These are phyloP conservation scores for Heterohyrax brucei DNA, from an alignment of 2,797 vertebrate genomes.

Conservation along the genomic window DNA sequence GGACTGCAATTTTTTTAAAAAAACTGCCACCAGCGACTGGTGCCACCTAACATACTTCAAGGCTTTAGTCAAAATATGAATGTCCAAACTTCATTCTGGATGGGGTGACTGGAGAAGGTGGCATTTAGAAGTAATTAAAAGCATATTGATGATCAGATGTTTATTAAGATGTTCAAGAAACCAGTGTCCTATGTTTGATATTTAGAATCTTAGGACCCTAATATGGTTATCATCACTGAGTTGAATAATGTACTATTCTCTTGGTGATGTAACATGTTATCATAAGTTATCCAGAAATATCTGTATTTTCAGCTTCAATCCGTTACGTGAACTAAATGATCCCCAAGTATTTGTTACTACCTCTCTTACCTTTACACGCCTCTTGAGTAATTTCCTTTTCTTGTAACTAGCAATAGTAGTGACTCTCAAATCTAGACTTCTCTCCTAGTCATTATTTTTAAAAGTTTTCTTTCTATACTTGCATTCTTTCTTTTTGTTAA, in stretches of 20 bases:
- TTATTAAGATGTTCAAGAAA: constrained; percentile 56
- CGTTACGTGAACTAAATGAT: constrained; percentile 40
- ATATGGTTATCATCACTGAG: background rate
- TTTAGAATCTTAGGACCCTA: constrained; percentile 36
- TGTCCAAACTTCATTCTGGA: constrained; percentile 16
- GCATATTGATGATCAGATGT: constrained; percentile 38
- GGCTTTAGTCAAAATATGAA: constrained; percentile 9
- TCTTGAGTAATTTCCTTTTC: constrained; percentile 8
- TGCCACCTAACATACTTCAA: constrained; percentile 1
- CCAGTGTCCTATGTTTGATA: constrained; percentile 4
- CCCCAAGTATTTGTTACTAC: background rate
- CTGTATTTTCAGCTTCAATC: background rate
- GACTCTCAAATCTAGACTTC: background rate
- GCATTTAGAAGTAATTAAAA: constrained; percentile 59
- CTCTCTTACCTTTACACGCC: background rate
- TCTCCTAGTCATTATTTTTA: constrained; percentile 42
- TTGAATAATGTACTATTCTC: constrained; percentile 28
- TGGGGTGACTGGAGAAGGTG: background rate
- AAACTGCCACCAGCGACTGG: background rate
- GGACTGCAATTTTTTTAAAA: background rate
- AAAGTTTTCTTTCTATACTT: background rate
- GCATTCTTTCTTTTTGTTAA: background rate
- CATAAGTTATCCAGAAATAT: background rate
- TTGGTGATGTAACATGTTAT: constrained; percentile 16
- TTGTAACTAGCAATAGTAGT: constrained; percentile 22